Evolutionary conservation across 2,797 vertebrate species (phyloP), one percentile per base, ranked within the genome.

Genomic region (Oryzias dopingdopingensis): DNA sequence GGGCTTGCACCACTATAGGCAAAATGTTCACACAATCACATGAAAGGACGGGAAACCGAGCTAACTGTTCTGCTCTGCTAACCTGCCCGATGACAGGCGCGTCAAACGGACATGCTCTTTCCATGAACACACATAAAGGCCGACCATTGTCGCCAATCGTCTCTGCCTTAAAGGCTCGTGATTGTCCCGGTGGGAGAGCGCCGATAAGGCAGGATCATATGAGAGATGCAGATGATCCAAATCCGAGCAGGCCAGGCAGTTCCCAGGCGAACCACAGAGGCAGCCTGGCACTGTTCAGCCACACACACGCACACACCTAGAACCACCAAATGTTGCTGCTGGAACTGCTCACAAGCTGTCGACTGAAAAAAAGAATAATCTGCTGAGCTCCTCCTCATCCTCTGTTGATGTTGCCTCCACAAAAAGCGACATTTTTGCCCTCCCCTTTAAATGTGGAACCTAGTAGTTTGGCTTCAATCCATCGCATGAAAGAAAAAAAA

Each of bases 221-320:
- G 45, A 62, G 18, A 45, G 53, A 65, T 74, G 24, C 49, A 46
- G 70, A 6, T 56, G 67, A 70, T 79, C 41, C 51, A 58, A 69
- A 79, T 44, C 70, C 51, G 37, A 49, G 64, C 72, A 76, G 75
- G 81, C 83, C 78, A 26, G 67, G 85, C 81, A 86, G 73, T 87
- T 80, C 82, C 78, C 43, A n/a, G 49, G 20, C 44, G 65, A 48
- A 64, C 84, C 84, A 75, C 86, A 80, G 59, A 48, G 23, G 15
- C 72, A 66, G 72, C 46, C 56, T 81, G 79, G 84, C 85, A 61
- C 68, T 83, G 77, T 89, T 86, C 5, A 83, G 75, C 72, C 69
- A 80, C 82, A 81, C 78, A 76, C 76, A 74, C 79, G 46, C 64
- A 71, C 77, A 62, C 52, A 42, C 70, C 10, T 37, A 13, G 64